Evolutionary conservation across 92 coral and sea anemone genomes (phyloP), one percentile per base, ranked within the genome.

Genomic region (Siderastrea siderea): DNA sequence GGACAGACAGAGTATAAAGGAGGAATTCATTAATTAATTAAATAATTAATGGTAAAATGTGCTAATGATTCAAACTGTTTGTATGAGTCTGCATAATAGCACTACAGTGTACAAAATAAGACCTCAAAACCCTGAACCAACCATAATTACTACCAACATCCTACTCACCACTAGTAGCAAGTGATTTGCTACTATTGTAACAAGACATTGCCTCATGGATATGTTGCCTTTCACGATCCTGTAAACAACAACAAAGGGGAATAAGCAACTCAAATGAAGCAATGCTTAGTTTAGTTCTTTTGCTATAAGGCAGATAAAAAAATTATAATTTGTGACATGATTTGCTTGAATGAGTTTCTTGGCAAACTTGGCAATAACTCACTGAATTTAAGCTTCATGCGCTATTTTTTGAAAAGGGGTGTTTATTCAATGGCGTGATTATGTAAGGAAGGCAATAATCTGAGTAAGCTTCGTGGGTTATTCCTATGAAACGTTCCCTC

Each of bases 201-300:
- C 82, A 81, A 15, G 96, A 82, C 84, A 94, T 78, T n/a, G 90
- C 64, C 68, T 95, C 96, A 11, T 89, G 94, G 50, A 90, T 75
- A 46, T 93, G 98, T 44, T 95, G 96, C 82, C 96, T 81, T 74
- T 95, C 93, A 10, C 94, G 92, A 82, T 93, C 95, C 98, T 95
- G 58, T 60, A 71, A 78, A n/a, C 15, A 58, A 80, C 38, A 15
- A 12, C 12, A 83, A 50, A 13, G 75, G 6, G 16, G 74, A 16
- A 50, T 44, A 83, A 14, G 46, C 14, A 67, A 44, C 50, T 70
- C n/a, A 58, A 58, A 11, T 26, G 38, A 26, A 26, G 38, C 38
- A 26, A 26, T 26, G 38, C 38, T 26, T 26, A 26, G 38, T 26
- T 26, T 26, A 26, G 38, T 26, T 26, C 38, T 26, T 26, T 26